Percentiles rank a stretch among this genome's conserved stretches.
Conservation (phyloP, 2,888 invertebrate species). For the Barypeithes pellucidus region DNA sequence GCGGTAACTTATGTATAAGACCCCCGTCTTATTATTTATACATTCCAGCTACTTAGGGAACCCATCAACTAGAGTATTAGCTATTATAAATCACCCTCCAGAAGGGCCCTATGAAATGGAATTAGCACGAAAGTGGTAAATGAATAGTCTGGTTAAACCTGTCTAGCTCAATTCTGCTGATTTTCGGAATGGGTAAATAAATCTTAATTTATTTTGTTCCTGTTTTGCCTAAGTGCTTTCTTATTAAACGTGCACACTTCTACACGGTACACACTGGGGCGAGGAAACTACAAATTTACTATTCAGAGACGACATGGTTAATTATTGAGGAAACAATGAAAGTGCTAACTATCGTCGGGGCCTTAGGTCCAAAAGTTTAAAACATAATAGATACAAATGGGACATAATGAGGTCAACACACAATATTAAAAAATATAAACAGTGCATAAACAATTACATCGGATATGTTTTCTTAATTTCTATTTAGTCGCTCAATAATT, state of each 20-base stretch:
- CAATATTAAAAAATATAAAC: no score
- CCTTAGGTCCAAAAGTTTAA: no score
- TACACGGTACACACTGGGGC: no score
- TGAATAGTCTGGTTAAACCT: conserved; percentile 31
- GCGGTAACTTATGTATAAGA: conserved; percentile 2
- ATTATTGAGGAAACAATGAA: no score
- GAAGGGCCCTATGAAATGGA: conserved; percentile 25
- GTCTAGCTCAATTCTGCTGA: conserved; percentile 28
- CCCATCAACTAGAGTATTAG: conserved; percentile 34
- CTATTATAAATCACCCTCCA: conserved; percentile 26
- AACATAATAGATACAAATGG: no score
- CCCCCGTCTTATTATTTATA: conserved; percentile 35
- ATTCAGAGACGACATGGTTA: no score
- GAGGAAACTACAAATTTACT: no score
- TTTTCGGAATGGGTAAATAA: conserved; percentile 26
- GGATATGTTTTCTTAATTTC: no score
- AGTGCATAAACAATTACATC: no score
- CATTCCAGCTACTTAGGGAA: conserved; percentile 38
- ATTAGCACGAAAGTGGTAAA: conserved; percentile 35
- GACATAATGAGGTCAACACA: no score
- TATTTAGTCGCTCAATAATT: no score
- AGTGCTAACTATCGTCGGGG: no score
- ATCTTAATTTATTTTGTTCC: conserved; percentile 20
- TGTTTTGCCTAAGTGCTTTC: conserved; percentile 4
- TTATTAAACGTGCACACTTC: conserved; percentile 7